Percentiles rank a stretch among this genome's conserved stretches.
phyloP scores from a whole-genome alignment of 2,888 invertebrate species.

The Drosophila atripex region DNA sequence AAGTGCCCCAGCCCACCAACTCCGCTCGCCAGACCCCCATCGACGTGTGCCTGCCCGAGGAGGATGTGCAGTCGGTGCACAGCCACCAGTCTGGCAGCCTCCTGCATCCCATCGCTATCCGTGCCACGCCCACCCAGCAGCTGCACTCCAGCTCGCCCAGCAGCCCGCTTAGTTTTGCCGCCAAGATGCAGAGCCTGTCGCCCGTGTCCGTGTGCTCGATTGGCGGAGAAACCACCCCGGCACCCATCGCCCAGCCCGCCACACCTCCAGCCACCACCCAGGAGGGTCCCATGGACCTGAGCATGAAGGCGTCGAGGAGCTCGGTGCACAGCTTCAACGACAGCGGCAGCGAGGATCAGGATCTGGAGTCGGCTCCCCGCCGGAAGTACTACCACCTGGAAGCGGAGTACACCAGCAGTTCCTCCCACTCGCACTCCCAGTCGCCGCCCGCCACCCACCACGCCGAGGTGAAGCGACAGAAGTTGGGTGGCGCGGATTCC shows the following conservation, averaged over 20 bases:
- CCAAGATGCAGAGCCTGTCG: conserved; percentile 81
- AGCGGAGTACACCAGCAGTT: conserved; percentile 55
- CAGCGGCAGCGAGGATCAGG: conserved; percentile 71
- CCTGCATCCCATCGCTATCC: conserved; percentile 68
- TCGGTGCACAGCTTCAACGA: conserved; percentile 79
- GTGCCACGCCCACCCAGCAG: conserved; percentile 60
- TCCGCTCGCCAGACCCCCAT: conserved; percentile 65
- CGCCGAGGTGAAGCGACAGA: conserved; percentile 75
- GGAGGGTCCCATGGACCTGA: conserved; percentile 91
- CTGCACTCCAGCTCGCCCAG: conserved; percentile 30
- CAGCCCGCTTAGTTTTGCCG: conserved; percentile 71
- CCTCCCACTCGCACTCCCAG: conserved; percentile 49
- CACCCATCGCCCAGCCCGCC: conserved; percentile 42
- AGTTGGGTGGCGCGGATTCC: conserved; percentile 58
- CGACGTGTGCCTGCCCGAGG: conserved; percentile 76
- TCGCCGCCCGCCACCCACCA: conserved; percentile 36
- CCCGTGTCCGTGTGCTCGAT: conserved; percentile 81
- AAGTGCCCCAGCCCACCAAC: conserved; percentile 14
- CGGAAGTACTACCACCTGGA: conserved; percentile 80
- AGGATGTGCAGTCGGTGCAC: conserved; percentile 60
- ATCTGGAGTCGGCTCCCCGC: conserved; percentile 68
- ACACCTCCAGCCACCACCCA: conserved; percentile 83
- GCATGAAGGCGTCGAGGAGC: conserved; percentile 87
- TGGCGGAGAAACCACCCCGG: conserved; percentile 57
- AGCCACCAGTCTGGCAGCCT: conserved; percentile 39